These are phyloP conservation scores for Eristalis tenax DNA, from an alignment of 2,888 invertebrate genomes.

Conservation along the genomic window DNA sequence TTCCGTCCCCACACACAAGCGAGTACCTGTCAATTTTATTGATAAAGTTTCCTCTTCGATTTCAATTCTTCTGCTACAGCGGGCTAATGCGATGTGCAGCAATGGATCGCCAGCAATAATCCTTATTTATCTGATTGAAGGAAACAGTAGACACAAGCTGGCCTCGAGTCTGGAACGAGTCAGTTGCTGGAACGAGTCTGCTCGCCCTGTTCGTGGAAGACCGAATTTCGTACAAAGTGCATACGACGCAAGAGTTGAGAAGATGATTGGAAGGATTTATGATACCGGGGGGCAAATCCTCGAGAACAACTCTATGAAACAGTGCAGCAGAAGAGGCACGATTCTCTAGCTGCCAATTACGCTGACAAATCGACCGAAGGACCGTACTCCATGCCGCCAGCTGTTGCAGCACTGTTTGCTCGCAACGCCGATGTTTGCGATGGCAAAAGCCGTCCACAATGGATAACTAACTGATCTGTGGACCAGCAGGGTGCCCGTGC, in stretches of 20 bases:
- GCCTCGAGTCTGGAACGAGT: too few relatives aligned
- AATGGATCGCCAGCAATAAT: slow-evolving; percentile 61
- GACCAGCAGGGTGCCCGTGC: not conserved
- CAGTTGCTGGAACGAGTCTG: slow-evolving; percentile 17
- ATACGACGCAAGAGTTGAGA: slow-evolving; percentile 23
- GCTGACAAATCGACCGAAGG: slow-evolving; percentile 33
- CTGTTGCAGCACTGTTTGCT: slow-evolving; percentile 36
- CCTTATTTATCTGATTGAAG: slow-evolving; percentile 61
- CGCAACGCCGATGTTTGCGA: not conserved
- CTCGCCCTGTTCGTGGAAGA: slow-evolving; percentile 45
- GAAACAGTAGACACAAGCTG: too few relatives aligned
- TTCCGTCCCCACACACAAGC: not conserved
- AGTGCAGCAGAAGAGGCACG: not conserved
- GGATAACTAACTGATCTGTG: slow-evolving; percentile 7
- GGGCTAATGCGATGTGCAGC: slow-evolving; percentile 61
- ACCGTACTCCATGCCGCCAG: slow-evolving; percentile 3
- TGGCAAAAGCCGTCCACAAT: slow-evolving; percentile 26
- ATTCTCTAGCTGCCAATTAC: slow-evolving; percentile 36
- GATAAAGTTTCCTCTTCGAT: slow-evolving; percentile 57
- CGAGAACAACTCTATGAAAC: slow-evolving; percentile 22
- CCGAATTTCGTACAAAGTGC: slow-evolving; percentile 42
- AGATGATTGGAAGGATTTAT: slow-evolving; percentile 36
- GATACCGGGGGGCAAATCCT: slow-evolving; percentile 21
- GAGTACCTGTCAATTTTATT: slow-evolving; percentile 51
- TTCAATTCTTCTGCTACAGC: slow-evolving; percentile 45